Percentiles rank a stretch among this genome's conserved stretches.
Evolutionary conservation across 37 sponge, comb jelly and placozoan genomes (phyloP).

Genomic region (Spongilla lacustris): DNA sequence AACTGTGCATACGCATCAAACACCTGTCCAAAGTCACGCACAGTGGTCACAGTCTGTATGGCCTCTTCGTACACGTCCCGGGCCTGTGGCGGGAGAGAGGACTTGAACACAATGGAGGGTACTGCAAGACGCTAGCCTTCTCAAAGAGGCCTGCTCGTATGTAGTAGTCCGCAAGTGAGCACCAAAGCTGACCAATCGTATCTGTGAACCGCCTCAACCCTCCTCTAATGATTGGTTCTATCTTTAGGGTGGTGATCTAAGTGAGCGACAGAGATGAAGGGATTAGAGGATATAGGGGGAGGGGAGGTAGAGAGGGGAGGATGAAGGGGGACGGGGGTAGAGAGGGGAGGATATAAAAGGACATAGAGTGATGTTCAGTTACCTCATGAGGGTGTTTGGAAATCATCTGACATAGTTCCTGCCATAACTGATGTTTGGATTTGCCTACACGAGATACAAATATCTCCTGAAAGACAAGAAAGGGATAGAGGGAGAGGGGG

Average conservation of each 20-base stretch:
- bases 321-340: too few relatives aligned
- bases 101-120: too few relatives aligned
- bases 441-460: constrained; percentile 93
- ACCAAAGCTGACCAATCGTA: constrained; percentile 96
- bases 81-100: constrained; percentile 57
- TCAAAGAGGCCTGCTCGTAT: constrained; percentile 97
- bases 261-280: background rate
- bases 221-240: constrained; percentile 96
- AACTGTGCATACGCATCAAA: constrained; percentile 98
- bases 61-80: constrained; percentile 98
- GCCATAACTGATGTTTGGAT: constrained; percentile 97
- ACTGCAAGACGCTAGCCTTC: constrained; percentile 42
- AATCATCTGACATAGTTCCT: constrained; percentile 92
- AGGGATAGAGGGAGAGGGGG: background rate
- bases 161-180: constrained; percentile 95
- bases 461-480: constrained; percentile 61
- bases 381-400: constrained; percentile 94
- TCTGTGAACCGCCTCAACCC: constrained; percentile 94
- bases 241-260: constrained; percentile 82
- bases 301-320: background rate
- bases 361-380: background rate
- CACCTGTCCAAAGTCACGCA: constrained; percentile 97
- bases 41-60: constrained; percentile 93
- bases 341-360: background rate
- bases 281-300: background rate